Percentiles rank a stretch among this genome's conserved stretches.
phyloP scores from a whole-genome alignment of 1,140 invertebrate species.

The Globodera ellingtonae region DNA sequence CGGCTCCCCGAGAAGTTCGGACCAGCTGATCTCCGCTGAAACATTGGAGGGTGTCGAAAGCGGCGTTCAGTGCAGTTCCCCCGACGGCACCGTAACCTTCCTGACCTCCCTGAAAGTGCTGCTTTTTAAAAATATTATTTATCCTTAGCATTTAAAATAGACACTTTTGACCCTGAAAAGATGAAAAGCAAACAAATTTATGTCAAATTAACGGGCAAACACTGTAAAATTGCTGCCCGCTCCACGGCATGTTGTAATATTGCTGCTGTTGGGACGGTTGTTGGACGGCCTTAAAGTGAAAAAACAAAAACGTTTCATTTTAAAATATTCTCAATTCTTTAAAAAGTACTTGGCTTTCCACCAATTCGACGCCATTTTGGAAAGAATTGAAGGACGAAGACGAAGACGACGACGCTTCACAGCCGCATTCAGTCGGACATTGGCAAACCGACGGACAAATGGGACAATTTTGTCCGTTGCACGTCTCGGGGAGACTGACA shows the following conservation, averaged over 20 bases:
- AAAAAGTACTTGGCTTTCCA: background rate
- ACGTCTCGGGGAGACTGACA: conserved; percentile 5
- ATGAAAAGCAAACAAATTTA: no score
- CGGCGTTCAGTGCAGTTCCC: conserved; percentile 10
- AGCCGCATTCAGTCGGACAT: conserved; percentile 21
- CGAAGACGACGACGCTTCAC: background rate
- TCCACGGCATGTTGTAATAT: background rate
- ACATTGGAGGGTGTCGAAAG: conserved; percentile 40
- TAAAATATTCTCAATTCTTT: background rate
- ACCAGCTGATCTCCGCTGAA: conserved; percentile 52
- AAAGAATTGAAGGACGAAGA: background rate
- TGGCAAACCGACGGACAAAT: conserved; percentile 18
- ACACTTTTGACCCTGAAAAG: background rate
- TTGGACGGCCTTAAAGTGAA: background rate
- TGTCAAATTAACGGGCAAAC: background rate
- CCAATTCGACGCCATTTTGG: background rate
- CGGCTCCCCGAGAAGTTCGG: conserved; percentile 37
- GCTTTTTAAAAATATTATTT: no score
- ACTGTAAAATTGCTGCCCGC: background rate
- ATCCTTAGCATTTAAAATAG: background rate
- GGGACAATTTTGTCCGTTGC: conserved; percentile 19
- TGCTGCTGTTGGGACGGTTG: background rate
- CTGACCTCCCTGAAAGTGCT: no score
- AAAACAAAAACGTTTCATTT: no score
- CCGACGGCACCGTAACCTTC: background rate